Percentiles rank a stretch among this genome's conserved stretches.
Conservation (phyloP, 2,797 vertebrate species). For the Cossypha heuglini region DNA sequence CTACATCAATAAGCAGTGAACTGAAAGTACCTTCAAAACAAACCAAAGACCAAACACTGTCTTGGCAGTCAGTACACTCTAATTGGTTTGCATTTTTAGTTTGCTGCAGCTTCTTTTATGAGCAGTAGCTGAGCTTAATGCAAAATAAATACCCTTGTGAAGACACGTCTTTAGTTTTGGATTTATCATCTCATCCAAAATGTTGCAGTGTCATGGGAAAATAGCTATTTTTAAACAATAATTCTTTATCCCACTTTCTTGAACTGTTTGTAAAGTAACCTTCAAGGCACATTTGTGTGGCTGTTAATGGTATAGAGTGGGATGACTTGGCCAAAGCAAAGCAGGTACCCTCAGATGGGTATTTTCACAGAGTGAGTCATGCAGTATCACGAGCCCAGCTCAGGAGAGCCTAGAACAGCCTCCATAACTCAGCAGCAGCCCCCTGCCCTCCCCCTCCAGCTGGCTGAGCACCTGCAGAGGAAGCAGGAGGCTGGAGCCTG, state of each 20-base stretch:
- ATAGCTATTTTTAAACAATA: not conserved
- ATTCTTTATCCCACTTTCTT: not conserved
- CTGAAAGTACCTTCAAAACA: slow-evolving; percentile 9
- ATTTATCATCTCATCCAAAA: not conserved
- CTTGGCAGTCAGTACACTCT: not conserved
- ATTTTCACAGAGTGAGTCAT: not conserved
- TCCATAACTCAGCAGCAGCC: not conserved
- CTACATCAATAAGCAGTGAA: not conserved
- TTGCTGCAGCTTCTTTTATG: not conserved
- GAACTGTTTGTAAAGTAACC: not conserved
- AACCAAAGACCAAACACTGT: not conserved
- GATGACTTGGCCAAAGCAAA: not conserved
- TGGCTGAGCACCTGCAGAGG: not conserved
- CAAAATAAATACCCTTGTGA: not conserved
- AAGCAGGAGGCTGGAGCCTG: slow-evolving; percentile 6
- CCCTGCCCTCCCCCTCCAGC: not conserved
- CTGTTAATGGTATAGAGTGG: not conserved
- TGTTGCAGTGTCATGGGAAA: not conserved
- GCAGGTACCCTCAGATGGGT: not conserved
- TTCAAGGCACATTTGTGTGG: not conserved
- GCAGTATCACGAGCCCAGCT: not conserved
- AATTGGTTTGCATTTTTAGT: slow-evolving; percentile 4
- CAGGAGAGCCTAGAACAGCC: not conserved
- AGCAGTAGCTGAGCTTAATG: not conserved
- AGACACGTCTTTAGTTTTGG: not conserved